Base-by-base conservation (phyloP, 2,113 vertebrate species). In the Oxyruncus cristatus region DNA sequence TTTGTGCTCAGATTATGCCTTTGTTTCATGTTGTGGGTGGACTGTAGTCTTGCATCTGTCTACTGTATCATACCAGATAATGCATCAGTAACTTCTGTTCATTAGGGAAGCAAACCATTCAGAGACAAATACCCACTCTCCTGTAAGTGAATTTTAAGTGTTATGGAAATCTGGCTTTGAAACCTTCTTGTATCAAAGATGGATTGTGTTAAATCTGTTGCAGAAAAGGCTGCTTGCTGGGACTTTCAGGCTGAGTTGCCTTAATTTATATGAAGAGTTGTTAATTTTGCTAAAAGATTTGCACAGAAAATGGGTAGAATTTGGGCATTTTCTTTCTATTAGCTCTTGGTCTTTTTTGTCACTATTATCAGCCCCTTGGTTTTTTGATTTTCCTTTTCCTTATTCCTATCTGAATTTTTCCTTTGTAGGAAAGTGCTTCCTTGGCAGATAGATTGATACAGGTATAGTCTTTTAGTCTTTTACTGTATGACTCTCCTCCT, bases 371-470 rank as follows among this genome's bases (percentile, higher is more conserved):
- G 47, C 22, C 61, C 68, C 72, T 77, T 81, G 63, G 63, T 89
- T 83, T 95, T 98, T 97, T 93, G 24, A 97, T 96, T 94, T 96
- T 94, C 95, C 77, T 97, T 95, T 94, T 98, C 90, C 98, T 98
- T 98, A 98, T 98, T 98, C 98, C 98, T 99, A 91, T 99, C 98
- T 99, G 97, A 97, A 98, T 99, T 98, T 99, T 98, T 98, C 97
- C 97, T 99, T 99, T 99, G 97, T 99, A 99, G 99, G 99, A 99
- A 99, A 99, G 99, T 98, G 99, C 99, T 99, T 99, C 99, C 98
- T 98, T 99, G 99, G 99, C 99, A 99, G 99, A 99, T 99, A 99
- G 99, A 99, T 99, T 99, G 99, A 99, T 99, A 98, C 99, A 99
- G 99, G 99, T 99, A 99, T 99, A 98, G 97, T 98, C 97, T 97